Evolutionary conservation across 2,113 vertebrate genomes (phyloP), one percentile per base, ranked within the genome.

Genomic region (Pelvicachromis taeniatus): DNA sequence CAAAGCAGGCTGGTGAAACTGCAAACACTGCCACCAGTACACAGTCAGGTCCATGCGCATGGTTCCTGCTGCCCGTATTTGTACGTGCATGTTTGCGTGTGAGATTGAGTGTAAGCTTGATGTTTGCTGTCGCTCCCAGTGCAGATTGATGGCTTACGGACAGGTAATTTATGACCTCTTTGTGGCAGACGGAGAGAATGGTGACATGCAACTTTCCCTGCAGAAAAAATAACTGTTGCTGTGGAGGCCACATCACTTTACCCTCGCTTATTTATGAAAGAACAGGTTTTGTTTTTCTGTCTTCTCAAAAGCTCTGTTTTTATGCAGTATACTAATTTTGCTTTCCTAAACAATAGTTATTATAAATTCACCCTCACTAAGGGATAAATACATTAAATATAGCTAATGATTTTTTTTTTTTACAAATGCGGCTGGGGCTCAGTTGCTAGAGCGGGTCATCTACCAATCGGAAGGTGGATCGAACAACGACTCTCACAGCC

Each of bases 111-210:
- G 87, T 90, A 78, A 86, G 86, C 78, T 87, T 83, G 82, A 78
- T 85, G 63, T 85, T 86, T 17, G 63, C 84, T 85, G 85, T 94
- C 89, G 38, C 79, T 81, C 84, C 73, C 79, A 33, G 83, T 90
- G 80, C 58, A 92, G 94, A 93, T 92, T 95, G 95, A 95, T 94
- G 91, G 80, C 86, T 94, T 83, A 87, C 89, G 87, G 94, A 94
- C 93, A 93, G 93, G 91, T 95, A 92, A 95, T 95, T 93, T 94
- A 95, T 96, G 95, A 94, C 93, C 88, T 91, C 87, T 94, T 78
- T 21, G 88, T 91, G 80, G 81, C 89, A 90, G 89, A 80, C 91
- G 78, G 91, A 78, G 85, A 88, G 93, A 91, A 84, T 53, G 80
- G 88, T 95, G 93, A 95, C 92, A 89, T 82, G 89, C 81, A 78